Evolutionary conservation across 2,113 vertebrate genomes (phyloP).

Genomic region (Phaethon lepturus): DNA sequence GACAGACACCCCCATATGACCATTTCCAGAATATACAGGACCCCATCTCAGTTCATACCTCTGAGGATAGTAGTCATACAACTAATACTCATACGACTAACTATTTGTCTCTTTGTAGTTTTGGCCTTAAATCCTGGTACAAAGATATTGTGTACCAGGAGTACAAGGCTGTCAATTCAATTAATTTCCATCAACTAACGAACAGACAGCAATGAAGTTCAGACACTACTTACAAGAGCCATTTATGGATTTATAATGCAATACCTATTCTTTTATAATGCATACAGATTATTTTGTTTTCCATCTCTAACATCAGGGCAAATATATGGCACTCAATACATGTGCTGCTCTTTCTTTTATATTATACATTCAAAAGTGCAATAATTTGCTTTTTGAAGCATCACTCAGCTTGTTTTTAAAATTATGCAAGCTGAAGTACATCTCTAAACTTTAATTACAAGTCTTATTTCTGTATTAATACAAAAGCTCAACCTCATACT

Average conservation of each 20-base stretch:
- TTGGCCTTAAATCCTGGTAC: neutral
- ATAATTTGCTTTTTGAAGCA: neutral
- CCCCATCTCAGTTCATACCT: neutral
- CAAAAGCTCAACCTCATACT: neutral
- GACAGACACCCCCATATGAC: neutral
- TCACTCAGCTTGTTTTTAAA: neutral
- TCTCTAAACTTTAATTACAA: neutral
- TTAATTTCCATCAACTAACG: neutral
- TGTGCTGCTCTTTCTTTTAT: neutral
- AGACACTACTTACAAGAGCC: neutral
- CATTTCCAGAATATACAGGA: neutral
- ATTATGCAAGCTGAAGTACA: neutral
- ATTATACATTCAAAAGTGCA: neutral
- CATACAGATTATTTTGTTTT: neutral
- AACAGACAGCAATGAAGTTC: neutral
- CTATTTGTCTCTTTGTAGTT: neutral
- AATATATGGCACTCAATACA: neutral
- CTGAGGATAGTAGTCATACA: neutral
- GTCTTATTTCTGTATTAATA: neutral
- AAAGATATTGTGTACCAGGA: neutral
- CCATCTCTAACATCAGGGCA: neutral
- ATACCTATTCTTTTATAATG: neutral
- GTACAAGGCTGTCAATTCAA: neutral
- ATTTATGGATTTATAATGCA: neutral
- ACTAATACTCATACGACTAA: neutral